phyloP scores from a whole-genome alignment of 2,797 vertebrate species.

The Nannoperca obscura region DNA sequence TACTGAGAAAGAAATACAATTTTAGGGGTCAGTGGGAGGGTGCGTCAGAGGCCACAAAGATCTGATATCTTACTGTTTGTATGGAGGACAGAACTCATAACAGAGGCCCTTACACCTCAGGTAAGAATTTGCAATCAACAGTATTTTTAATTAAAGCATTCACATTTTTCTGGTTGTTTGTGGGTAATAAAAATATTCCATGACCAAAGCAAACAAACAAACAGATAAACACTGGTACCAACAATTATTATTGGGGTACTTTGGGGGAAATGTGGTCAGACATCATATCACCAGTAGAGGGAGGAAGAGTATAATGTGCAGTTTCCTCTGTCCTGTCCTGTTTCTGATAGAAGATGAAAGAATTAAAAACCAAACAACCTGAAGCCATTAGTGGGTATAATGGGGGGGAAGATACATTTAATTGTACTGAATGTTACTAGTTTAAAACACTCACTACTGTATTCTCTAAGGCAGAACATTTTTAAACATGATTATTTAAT shows the following conservation, averaged over 20 bases:
- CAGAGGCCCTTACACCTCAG: not conserved
- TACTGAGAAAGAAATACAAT: constrained; percentile 21
- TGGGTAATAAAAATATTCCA: not conserved
- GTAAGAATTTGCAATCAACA: not conserved
- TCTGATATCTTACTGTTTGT: constrained; percentile 4
- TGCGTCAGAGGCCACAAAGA: constrained; percentile 10
- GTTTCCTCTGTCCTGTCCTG: not conserved
- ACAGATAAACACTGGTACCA: accelerated
- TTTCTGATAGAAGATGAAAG: not conserved
- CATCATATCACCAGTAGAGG: constrained; percentile 69
- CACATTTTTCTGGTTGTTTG: not conserved
- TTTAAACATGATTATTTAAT: not conserved
- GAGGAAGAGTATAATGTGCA: constrained; percentile 49
- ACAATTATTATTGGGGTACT: not conserved
- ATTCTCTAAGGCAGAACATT: not conserved
- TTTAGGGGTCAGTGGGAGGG: constrained; percentile 32
- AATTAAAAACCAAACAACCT: not conserved
- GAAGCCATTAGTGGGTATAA: not conserved
- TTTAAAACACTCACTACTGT: not conserved
- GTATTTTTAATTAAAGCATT: not conserved
- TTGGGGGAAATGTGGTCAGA: not conserved
- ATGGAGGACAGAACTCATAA: not conserved
- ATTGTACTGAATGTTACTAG: not conserved
- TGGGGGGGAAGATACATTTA: not conserved
- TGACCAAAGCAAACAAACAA: not conserved